These are phyloP conservation scores for Argyra leucocephala DNA, from an alignment of 2,888 invertebrate genomes.

Conservation along the genomic window DNA sequence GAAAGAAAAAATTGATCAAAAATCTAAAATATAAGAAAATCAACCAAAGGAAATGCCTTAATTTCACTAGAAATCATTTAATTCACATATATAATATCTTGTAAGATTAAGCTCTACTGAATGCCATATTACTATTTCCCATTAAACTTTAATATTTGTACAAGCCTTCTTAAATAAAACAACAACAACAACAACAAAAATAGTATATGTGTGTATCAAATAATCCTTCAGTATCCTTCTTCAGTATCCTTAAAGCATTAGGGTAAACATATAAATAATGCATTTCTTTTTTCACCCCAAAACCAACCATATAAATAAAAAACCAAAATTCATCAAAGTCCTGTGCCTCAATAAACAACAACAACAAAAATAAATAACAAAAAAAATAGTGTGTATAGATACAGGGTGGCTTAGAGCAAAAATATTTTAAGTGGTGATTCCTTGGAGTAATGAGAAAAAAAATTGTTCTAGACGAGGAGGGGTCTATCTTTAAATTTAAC, in stretches of 20 bases:
- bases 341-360: neutral
- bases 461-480: too few relatives aligned
- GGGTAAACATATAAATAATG: neutral
- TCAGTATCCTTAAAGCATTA: neutral
- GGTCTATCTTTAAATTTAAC: too few relatives aligned
- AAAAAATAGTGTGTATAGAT: neutral
- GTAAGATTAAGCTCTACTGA: neutral
- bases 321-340: neutral
- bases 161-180: neutral
- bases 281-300: neutral
- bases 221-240: too few relatives aligned
- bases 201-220: too few relatives aligned
- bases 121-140: neutral
- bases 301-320: neutral
- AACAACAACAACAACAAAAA: neutral
- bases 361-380: neutral
- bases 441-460: too few relatives aligned
- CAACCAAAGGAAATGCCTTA: neutral
- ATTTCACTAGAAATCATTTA: neutral
- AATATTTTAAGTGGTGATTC: too few relatives aligned
- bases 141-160: conserved; percentile 1
- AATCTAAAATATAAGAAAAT: neutral
- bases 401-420: too few relatives aligned
- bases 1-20: too few relatives aligned
- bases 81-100: neutral